phyloP scores from a whole-genome alignment of 2,888 invertebrate genomes.

The Heliothis peltigera region DNA sequence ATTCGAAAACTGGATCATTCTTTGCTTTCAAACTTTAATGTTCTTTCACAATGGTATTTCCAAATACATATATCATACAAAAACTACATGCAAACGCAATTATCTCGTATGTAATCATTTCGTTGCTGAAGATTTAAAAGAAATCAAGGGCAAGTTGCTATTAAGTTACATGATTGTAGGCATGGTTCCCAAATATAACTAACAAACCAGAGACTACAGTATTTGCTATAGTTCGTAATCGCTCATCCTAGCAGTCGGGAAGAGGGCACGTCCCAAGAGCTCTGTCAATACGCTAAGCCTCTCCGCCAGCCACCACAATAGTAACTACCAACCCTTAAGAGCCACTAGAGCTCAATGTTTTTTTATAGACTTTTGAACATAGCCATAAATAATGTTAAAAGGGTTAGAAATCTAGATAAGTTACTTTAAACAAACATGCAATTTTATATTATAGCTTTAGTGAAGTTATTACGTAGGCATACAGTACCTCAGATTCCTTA shows the following conservation, averaged over 20 bases:
- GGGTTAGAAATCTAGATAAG: too few relatives aligned
- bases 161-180: neutral
- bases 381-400: neutral
- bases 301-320: constrained; percentile 62
- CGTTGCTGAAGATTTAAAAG: neutral
- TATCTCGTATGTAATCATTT: neutral
- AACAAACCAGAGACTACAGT: constrained; percentile 43
- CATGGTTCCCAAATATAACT: constrained; percentile 40
- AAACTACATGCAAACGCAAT: too few relatives aligned
- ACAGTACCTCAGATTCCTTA: too few relatives aligned
- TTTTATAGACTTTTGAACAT: constrained; percentile 22
- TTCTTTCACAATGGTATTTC: too few relatives aligned
- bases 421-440: too few relatives aligned
- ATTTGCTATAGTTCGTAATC: constrained; percentile 60
- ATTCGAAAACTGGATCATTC: too few relatives aligned
- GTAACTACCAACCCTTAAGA: constrained; percentile 54
- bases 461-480: too few relatives aligned
- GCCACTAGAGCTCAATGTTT: constrained; percentile 47
- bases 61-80: too few relatives aligned
- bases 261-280: constrained; percentile 75
- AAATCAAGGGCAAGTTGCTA: neutral
- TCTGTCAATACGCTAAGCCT: constrained; percentile 75
- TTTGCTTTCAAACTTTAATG: too few relatives aligned
- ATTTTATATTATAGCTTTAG: too few relatives aligned
- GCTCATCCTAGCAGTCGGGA: constrained; percentile 63